A percentile compares a stretch with the other conserved stretches of the same genome.
Conservation (phyloP, 2,888 invertebrate species). For the Neoascia interrupta region DNA sequence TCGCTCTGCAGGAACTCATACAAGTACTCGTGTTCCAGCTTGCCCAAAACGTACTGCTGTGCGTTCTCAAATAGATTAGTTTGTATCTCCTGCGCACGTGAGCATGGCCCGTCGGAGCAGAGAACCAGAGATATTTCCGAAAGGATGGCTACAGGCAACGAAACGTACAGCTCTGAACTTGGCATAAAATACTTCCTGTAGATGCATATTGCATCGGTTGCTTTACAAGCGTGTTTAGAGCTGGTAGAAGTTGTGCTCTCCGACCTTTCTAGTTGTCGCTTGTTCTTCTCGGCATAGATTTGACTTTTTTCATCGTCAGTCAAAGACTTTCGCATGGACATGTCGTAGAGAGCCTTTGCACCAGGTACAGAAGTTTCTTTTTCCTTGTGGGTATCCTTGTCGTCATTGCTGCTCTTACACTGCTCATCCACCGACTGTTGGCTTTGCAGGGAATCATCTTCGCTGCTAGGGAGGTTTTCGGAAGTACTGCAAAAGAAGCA, state of each 20-base stretch:
- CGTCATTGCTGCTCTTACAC: slow-evolving; percentile 24
- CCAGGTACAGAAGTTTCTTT: slow-evolving; percentile 77
- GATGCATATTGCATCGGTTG: slow-evolving; percentile 78
- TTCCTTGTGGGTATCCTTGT: slow-evolving; percentile 39
- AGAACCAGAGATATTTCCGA: slow-evolving; percentile 77
- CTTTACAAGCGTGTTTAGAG: slow-evolving; percentile 45
- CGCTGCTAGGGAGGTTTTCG: slow-evolving; percentile 3
- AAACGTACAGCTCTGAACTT: slow-evolving; percentile 75
- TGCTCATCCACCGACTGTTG: slow-evolving; percentile 8
- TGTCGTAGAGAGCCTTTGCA: slow-evolving; percentile 76
- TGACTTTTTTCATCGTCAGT: slow-evolving; percentile 79
- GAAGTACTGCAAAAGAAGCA: too few relatives aligned
- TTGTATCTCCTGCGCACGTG: slow-evolving; percentile 70
- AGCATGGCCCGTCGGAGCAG: slow-evolving; percentile 71
- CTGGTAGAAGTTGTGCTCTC: slow-evolving; percentile 31
- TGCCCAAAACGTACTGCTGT: slow-evolving; percentile 84
- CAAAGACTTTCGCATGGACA: slow-evolving; percentile 78
- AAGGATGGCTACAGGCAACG: slow-evolving; percentile 76
- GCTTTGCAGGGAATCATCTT: slow-evolving; percentile 16
- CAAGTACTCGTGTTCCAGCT: slow-evolving; percentile 88
- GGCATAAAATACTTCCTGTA: slow-evolving; percentile 79
- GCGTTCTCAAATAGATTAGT: slow-evolving; percentile 87
- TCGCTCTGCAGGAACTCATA: slow-evolving; percentile 91
- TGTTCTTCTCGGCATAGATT: slow-evolving; percentile 78
- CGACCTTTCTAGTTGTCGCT: slow-evolving; percentile 61